These are phyloP conservation scores for Suricata suricatta DNA, from an alignment of 2,113 vertebrate species.

Conservation along the genomic window DNA sequence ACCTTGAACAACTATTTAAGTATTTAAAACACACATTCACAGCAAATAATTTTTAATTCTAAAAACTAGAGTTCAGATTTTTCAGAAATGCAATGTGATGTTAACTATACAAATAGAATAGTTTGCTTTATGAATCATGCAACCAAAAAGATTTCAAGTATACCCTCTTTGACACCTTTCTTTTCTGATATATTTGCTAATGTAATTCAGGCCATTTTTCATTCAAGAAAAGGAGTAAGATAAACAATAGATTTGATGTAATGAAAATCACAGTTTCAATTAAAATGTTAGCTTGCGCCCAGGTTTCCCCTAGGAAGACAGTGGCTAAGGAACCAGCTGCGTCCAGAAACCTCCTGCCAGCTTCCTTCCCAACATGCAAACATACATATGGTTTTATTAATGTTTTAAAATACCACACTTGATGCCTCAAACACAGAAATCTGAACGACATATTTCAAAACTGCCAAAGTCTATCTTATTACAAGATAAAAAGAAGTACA, in stretches of 20 bases:
- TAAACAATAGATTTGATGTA: not conserved
- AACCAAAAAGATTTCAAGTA: not conserved
- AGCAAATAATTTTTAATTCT: not conserved
- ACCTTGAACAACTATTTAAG: not conserved
- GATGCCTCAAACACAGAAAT: not conserved
- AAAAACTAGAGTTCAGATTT: constrained; percentile 13
- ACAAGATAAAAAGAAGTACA: not conserved
- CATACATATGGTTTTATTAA: not conserved
- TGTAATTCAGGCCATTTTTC: not conserved
- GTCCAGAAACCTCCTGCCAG: not conserved
- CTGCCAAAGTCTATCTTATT: not conserved
- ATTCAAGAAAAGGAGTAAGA: not conserved
- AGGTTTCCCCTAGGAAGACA: not conserved
- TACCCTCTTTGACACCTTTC: not conserved
- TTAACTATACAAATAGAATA: not conserved
- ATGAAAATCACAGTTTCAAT: not conserved
- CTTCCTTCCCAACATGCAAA: not conserved
- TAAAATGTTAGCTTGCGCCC: not conserved
- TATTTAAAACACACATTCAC: not conserved
- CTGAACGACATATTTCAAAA: not conserved
- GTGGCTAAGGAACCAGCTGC: not conserved
- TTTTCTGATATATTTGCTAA: not conserved
- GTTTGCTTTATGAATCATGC: not conserved
- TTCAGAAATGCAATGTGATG: not conserved
- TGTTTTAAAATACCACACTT: not conserved